These are phyloP conservation scores for Hydrolagus affinis DNA, from an alignment of 2,113 vertebrate species.

Conservation along the genomic window DNA sequence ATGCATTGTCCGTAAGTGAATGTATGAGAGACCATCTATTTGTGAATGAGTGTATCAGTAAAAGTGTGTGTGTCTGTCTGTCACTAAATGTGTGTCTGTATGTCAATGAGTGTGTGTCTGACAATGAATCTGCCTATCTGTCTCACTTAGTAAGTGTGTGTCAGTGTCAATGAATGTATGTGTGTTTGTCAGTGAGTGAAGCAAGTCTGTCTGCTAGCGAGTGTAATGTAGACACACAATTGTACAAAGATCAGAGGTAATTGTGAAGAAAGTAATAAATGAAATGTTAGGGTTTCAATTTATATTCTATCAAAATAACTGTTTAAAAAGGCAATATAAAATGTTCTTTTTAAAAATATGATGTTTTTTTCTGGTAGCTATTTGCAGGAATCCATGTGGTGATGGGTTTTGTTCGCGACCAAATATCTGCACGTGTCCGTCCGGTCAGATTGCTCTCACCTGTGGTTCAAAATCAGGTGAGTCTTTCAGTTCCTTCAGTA, in stretches of 20 bases:
- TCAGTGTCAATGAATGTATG: too few species aligned
- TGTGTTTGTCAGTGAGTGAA: too few species aligned
- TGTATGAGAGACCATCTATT: neutral
- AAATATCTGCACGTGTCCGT: slow-evolving; percentile 96
- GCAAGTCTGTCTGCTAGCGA: neutral
- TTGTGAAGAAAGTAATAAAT: slow-evolving; percentile 15
- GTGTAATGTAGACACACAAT: slow-evolving; percentile 10
- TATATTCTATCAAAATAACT: neutral
- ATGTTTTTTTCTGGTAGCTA: slow-evolving; percentile 61
- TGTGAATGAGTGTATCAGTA: neutral
- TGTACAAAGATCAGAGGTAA: slow-evolving; percentile 20
- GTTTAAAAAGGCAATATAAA: slow-evolving; percentile 39
- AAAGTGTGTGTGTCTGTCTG: neutral
- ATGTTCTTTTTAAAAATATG: slow-evolving; percentile 14
- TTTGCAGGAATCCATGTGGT: slow-evolving; percentile 93
- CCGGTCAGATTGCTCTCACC: slow-evolving; percentile 81
- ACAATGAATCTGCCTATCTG: neutral
- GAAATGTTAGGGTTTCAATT: slow-evolving; percentile 31
- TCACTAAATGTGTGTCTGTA: neutral
- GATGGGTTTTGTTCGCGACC: slow-evolving; percentile 98
- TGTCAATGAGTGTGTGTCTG: slow-evolving; percentile 2
- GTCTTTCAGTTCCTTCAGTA: slow-evolving; percentile 36
- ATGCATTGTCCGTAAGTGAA: slow-evolving; percentile 95
- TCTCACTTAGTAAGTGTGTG: neutral
- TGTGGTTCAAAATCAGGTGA: slow-evolving; percentile 95